Percentiles rank a stretch among this genome's conserved stretches.
Conservation (phyloP, 1,140 invertebrate species). For the Pachyrhynchus sulphureomaculatus region DNA sequence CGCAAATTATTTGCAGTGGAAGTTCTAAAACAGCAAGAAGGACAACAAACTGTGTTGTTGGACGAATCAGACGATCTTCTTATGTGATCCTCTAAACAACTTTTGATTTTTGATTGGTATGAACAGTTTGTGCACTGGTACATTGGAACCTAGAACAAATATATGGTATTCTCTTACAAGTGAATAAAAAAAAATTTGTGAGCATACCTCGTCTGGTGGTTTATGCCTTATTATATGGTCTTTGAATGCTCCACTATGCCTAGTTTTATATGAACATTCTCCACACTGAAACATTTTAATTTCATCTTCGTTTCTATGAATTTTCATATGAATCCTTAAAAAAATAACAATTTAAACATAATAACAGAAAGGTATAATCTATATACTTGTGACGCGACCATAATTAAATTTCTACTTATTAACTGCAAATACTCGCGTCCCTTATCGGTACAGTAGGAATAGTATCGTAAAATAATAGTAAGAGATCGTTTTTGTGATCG, state of each 20-base stretch:
- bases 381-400: neutral
- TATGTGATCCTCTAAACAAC: neutral
- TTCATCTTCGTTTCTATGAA: slow-evolving; percentile 5
- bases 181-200: neutral
- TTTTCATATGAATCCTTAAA: slow-evolving; percentile 16
- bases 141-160: neutral
- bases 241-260: slow-evolving; percentile 9
- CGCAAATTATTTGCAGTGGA: neutral
- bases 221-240: slow-evolving; percentile 1
- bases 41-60: neutral
- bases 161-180: neutral
- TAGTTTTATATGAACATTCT: slow-evolving; percentile 9
- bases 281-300: slow-evolving; percentile 16
- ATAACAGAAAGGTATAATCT: neutral
- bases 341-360: neutral
- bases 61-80: neutral
- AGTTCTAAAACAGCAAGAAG: neutral
- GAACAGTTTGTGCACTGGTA: neutral
- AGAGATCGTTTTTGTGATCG: no score
- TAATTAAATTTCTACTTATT: neutral
- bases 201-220: neutral
- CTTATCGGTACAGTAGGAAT: no score
- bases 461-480: no score
- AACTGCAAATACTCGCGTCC: neutral
- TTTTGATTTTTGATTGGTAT: neutral